Conservation (phyloP, 2,797 vertebrate genomes). For the Oryzias dopingdopingensis region DNA sequence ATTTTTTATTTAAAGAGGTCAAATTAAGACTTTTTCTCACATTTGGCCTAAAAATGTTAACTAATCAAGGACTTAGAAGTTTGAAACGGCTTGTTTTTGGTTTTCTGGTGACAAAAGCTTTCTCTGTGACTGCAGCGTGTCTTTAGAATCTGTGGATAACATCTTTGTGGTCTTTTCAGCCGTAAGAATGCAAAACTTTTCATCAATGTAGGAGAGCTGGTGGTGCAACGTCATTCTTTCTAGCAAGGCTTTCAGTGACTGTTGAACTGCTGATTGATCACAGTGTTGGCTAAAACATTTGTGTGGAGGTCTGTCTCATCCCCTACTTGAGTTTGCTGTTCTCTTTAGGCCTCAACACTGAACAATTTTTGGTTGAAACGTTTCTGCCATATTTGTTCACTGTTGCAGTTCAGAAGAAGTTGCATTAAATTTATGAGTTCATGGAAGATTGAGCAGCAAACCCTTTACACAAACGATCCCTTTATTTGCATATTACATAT, state of each 20-base stretch:
- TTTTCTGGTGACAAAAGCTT: no score
- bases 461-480: no score
- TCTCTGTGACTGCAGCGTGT: no score
- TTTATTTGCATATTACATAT: no score
- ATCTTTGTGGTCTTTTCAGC: slow-evolving; percentile 11
- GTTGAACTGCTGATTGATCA: slow-evolving; percentile 72
- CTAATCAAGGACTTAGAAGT: no score
- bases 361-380: background rate
- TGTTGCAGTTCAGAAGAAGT: background rate
- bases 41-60: no score
- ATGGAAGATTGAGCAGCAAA: background rate
- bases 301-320: slow-evolving; percentile 25
- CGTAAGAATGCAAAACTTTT: slow-evolving; percentile 22
- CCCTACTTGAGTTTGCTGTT: background rate
- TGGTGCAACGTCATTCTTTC: slow-evolving; percentile 52
- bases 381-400: background rate
- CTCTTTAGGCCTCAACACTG: background rate
- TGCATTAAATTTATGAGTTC: background rate
- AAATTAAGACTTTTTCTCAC: no score
- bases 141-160: background rate
- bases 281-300: slow-evolving; percentile 17
- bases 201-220: slow-evolving; percentile 15
- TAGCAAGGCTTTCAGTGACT: slow-evolving; percentile 62
- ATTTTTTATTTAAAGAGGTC: no score
- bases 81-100: no score